Conservation (phyloP, 2,113 vertebrate species). For the Sporophila hypoxantha region DNA sequence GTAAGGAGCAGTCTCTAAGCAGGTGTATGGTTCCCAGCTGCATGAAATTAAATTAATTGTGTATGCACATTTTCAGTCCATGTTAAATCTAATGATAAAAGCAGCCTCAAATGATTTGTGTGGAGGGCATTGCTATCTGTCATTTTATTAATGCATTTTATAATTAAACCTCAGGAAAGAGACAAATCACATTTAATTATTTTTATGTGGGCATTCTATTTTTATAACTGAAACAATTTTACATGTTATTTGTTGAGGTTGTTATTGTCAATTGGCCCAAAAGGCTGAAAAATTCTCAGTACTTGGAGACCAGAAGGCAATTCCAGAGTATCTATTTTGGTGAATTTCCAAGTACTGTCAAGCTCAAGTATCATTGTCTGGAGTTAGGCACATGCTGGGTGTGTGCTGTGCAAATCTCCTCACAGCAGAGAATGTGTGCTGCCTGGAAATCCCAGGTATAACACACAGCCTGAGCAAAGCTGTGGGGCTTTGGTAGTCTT, state of each 20-base stretch:
- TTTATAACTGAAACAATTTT: constrained; percentile 1
- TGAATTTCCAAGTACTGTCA: neutral
- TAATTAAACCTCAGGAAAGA: constrained; percentile 55
- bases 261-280: neutral
- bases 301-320: neutral
- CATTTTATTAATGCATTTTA: constrained; percentile 48
- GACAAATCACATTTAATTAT: constrained; percentile 27
- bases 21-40: neutral
- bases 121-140: constrained; percentile 19
- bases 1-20: neutral
- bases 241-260: neutral
- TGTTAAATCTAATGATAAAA: constrained; percentile 45
- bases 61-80: neutral
- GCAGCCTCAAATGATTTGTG: constrained; percentile 15
- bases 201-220: constrained; percentile 1
- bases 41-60: constrained; percentile 23
- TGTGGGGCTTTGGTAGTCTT: neutral
- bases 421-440: neutral
- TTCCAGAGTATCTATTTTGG: neutral
- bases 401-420: neutral
- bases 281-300: neutral
- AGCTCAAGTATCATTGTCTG: neutral
- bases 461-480: neutral
- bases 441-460: neutral
- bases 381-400: neutral